Percentiles rank a stretch among this genome's conserved stretches.
Evolutionary conservation across 1,140 invertebrate species (phyloP).

Genomic region (Globodera rostochiensis): DNA sequence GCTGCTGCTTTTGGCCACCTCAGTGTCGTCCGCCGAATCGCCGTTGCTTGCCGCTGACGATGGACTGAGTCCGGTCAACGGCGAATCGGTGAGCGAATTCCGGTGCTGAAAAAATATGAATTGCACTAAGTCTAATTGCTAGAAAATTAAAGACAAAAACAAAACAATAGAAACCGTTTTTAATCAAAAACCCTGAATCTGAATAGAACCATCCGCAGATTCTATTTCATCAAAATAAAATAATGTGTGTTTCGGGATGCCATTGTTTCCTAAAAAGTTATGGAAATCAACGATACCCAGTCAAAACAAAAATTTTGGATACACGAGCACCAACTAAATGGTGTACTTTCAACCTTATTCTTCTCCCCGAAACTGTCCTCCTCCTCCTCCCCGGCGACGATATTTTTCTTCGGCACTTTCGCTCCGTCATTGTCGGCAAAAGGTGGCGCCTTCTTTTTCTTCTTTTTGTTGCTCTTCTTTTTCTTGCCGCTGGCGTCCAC

Average conservation of each 20-base stretch:
- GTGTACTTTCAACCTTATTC: not conserved
- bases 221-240: too few species aligned
- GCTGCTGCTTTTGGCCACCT: slow-evolving; percentile 12
- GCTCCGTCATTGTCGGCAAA: not conserved
- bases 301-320: too few species aligned
- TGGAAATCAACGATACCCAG: too few species aligned
- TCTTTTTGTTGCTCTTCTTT: not conserved
- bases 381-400: not conserved
- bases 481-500: not conserved
- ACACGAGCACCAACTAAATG: too few species aligned
- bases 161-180: too few species aligned
- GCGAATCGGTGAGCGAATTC: slow-evolving; percentile 31
- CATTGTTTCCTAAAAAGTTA: too few species aligned
- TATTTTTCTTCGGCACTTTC: not conserved
- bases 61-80: slow-evolving; percentile 21
- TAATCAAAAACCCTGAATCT: too few species aligned
- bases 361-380: not conserved
- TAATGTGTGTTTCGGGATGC: too few species aligned
- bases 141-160: not conserved
- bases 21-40: slow-evolving; percentile 28
- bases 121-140: too few species aligned
- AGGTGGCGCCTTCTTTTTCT: not conserved
- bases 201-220: too few species aligned
- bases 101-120: slow-evolving; percentile 14
- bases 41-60: slow-evolving; percentile 25